Evolutionary conservation across 2,113 vertebrate species (phyloP).

Genomic region (Corythornis madagascariensis): DNA sequence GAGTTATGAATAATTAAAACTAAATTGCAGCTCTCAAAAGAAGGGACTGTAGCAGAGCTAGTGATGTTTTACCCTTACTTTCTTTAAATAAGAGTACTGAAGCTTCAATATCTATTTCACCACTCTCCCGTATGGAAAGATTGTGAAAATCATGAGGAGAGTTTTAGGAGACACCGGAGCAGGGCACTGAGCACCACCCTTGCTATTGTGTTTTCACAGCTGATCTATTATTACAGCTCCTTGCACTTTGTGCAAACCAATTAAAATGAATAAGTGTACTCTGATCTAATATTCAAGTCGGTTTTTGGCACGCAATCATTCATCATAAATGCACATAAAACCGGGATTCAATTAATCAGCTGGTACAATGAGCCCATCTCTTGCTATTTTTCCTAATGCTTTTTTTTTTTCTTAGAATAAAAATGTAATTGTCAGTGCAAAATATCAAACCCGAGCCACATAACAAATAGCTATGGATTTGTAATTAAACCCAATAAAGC

Average conservation of each 20-base stretch:
- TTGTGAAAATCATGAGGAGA: background rate
- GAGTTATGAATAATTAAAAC: background rate
- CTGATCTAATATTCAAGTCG: conserved; percentile 62
- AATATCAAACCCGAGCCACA: conserved; percentile 72
- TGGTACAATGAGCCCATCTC: conserved; percentile 62
- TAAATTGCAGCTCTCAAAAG: background rate
- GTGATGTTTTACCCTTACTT: background rate
- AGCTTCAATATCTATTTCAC: rapidly evolving
- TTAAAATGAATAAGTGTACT: conserved; percentile 68
- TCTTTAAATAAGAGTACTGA: background rate
- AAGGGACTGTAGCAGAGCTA: background rate
- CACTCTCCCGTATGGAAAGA: background rate
- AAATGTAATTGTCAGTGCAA: conserved; percentile 75
- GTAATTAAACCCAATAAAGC: conserved; percentile 74
- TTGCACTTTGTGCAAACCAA: conserved; percentile 64
- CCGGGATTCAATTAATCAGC: conserved; percentile 76
- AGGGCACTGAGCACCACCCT: background rate
- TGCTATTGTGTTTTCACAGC: background rate
- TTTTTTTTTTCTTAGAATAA: conserved; percentile 71
- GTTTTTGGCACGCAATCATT: conserved; percentile 69
- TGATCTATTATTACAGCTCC: conserved; percentile 22
- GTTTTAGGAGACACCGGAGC: background rate
- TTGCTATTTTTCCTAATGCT: conserved; percentile 67
- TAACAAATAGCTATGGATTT: conserved; percentile 76
- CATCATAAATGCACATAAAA: conserved; percentile 70